Evolutionary conservation across 2,888 invertebrate species (phyloP).

Genomic region (Plebejus anna): DNA sequence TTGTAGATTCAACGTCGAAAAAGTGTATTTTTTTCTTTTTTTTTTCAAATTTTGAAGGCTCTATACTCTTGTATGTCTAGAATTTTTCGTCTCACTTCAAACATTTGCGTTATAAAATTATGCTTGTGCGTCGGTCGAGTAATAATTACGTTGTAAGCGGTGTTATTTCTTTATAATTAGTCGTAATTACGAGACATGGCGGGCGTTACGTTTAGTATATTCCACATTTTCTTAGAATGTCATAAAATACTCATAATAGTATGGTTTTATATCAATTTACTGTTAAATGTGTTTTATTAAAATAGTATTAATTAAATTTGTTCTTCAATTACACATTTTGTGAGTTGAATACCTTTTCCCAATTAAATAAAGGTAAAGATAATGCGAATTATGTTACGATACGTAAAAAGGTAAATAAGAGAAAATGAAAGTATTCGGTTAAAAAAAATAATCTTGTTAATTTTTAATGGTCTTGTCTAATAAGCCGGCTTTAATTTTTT

Average conservation of each 20-base stretch:
- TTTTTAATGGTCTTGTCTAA: neutral
- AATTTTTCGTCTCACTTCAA: neutral
- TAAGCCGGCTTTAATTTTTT: too few species aligned
- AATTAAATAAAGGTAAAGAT: neutral
- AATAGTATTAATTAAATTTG: neutral
- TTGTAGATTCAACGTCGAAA: too few species aligned
- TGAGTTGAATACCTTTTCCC: neutral
- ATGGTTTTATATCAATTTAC: neutral
- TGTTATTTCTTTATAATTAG: conserved; percentile 30
- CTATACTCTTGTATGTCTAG: too few species aligned
- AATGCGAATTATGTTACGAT: neutral
- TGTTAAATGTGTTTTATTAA: neutral
- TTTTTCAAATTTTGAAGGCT: too few species aligned
- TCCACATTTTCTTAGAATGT: conserved; percentile 17
- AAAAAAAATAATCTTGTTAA: neutral
- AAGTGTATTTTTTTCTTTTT: too few species aligned
- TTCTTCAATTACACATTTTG: neutral
- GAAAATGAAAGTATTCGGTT: neutral
- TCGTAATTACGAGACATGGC: conserved; percentile 23
- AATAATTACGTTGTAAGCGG: conserved; percentile 27
- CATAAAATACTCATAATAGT: neutral
- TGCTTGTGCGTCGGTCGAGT: conserved; percentile 7
- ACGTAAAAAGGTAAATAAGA: neutral
- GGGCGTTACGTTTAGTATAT: conserved; percentile 16
- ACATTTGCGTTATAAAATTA: conserved; percentile 6